Evolutionary conservation across 2,113 vertebrate species (phyloP), one percentile per base, ranked within the genome.

Genomic region (Elephantulus edwardii): DNA sequence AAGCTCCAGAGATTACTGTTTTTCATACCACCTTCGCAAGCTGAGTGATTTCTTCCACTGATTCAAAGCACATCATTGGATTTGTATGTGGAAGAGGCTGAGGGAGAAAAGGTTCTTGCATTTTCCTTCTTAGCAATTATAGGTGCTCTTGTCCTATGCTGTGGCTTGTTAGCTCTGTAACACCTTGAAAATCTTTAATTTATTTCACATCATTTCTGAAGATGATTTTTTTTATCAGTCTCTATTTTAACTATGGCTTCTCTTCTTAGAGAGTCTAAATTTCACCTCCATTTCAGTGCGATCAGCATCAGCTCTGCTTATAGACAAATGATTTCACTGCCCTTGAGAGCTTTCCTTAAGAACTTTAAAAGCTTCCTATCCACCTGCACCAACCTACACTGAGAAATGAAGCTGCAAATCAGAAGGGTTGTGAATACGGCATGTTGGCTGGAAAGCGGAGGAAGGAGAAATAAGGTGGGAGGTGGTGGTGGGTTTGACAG

Each of bases 101-200:
- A n/a, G 94, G 77, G 72, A 60, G 77, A 87, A 93, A 88, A 42
- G 35, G 83, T 33, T 80, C 26, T 85, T 94, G 24, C 3, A 71
- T 91, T 92, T 92, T 89, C 33, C 71, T 92, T 92, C 52, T 40
- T 89, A 76, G 46, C 70, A 89, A 86, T 92, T 96, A 79, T 40
- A 76, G 70, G 64, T 82, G 13, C 24, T 35, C 72, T 89, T 89
- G 79, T 92, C 84, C n/a, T 79, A 70, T 68, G 22, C 77, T 91
- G n/a, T 64, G 48, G 46, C 40, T 89, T 91, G 54, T 88, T 94
- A 91, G 68, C 58, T 90, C 70, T 85, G 10, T 77, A 46, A 68
- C 28, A 68, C 30, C 75, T 93, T 92, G 85, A 60, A 91, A 83
- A 91, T 89, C 81, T 92, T 95, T 86, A 86, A 84, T 91, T 85